These are phyloP conservation scores for Holacanthella duospinosa DNA, from an alignment of 2,888 invertebrate species.

Conservation along the genomic window DNA sequence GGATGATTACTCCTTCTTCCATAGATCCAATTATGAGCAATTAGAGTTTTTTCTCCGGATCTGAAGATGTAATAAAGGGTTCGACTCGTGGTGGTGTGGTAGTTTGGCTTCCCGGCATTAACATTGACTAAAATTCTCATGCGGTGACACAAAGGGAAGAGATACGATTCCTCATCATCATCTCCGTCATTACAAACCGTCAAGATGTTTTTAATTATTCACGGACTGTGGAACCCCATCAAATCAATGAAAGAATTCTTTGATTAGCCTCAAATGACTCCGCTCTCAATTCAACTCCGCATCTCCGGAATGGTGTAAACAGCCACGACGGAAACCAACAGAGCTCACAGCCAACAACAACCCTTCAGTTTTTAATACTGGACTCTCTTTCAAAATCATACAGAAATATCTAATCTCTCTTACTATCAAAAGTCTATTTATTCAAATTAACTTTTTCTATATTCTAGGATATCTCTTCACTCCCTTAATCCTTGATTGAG, in stretches of 20 bases:
- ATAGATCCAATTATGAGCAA: slow-evolving; percentile 39
- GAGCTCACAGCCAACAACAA: too few relatives aligned
- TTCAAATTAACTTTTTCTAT: too few relatives aligned
- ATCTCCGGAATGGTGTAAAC: neutral
- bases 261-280: slow-evolving; percentile 36
- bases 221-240: slow-evolving; percentile 30
- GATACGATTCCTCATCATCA: slow-evolving; percentile 11
- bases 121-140: too few relatives aligned
- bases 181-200: slow-evolving; percentile 16
- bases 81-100: too few relatives aligned
- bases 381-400: too few relatives aligned
- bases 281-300: slow-evolving; percentile 25
- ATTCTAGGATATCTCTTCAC: too few relatives aligned
- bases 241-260: slow-evolving; percentile 38
- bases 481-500: too few relatives aligned
- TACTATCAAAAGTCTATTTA: too few relatives aligned
- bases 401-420: too few relatives aligned
- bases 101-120: neutral
- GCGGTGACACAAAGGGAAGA: neutral
- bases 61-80: neutral
- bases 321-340: too few relatives aligned
- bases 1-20: slow-evolving; percentile 33
- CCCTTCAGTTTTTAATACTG: too few relatives aligned
- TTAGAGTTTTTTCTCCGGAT: slow-evolving; percentile 31
- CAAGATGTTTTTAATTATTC: slow-evolving; percentile 39